Evolutionary conservation across 2,888 invertebrate species (phyloP).

Genomic region (Heliconius ismenius): DNA sequence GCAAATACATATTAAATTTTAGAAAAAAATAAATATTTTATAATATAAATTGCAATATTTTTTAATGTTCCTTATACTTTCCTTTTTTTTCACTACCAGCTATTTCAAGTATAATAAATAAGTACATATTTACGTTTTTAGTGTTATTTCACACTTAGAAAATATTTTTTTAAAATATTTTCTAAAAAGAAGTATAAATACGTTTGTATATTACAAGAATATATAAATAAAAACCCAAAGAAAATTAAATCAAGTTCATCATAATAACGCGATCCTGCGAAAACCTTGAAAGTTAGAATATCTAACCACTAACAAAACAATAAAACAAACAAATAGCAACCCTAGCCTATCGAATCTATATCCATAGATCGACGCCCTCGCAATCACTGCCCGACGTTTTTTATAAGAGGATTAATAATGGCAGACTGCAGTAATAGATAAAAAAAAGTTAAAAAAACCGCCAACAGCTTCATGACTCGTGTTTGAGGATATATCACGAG

Average conservation of each 20-base stretch:
- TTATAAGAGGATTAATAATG: constrained; percentile 39
- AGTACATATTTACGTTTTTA: no score
- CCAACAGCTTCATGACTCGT: constrained; percentile 34
- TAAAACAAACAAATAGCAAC: neutral
- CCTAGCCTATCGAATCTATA: constrained; percentile 25
- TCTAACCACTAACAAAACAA: neutral
- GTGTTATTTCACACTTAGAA: no score
- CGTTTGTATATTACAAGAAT: neutral
- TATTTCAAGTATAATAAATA: no score
- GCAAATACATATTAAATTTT: no score
- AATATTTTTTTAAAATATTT: no score
- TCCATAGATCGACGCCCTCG: constrained; percentile 37
- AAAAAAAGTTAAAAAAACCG: constrained; percentile 20
- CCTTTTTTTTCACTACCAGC: no score
- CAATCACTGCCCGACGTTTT: constrained; percentile 38
- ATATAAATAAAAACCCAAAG: neutral
- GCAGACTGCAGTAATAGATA: constrained; percentile 18
- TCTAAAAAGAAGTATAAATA: no score
- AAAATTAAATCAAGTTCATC: no score
- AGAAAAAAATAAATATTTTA: no score
- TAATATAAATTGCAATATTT: no score
- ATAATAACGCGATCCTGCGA: no score
- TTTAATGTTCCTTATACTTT: no score
- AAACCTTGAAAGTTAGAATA: neutral
- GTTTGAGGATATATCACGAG: constrained; percentile 17